phyloP scores from a whole-genome alignment of 1,140 invertebrate genomes.

The Caerostris darwini region DNA sequence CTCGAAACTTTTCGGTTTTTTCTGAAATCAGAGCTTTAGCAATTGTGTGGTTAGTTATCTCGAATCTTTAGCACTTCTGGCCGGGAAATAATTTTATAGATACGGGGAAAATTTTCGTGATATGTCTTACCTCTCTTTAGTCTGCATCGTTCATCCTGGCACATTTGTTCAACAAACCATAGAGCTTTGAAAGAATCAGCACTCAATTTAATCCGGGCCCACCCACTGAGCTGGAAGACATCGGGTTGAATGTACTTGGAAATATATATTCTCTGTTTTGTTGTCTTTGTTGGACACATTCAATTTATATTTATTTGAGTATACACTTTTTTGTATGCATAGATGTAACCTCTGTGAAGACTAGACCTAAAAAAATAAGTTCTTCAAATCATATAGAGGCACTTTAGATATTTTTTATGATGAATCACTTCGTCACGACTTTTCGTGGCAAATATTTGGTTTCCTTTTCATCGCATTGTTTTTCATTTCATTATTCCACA shows the following conservation, averaged over 20 bases:
- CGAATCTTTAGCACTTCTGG: not conserved
- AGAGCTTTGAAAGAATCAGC: not conserved
- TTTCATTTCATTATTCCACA: not conserved
- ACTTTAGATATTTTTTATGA: not conserved
- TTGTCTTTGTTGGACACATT: not conserved
- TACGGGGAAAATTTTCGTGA: conserved; percentile 4
- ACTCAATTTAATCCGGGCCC: conserved; percentile 12
- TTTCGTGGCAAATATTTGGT: not conserved
- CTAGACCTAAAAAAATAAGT: not conserved
- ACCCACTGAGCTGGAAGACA: not conserved
- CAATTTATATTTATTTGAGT: not conserved
- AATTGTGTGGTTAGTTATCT: not conserved
- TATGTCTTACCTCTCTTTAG: not conserved
- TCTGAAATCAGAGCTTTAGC: conserved; percentile 9
- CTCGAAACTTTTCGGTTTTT: conserved; percentile 25
- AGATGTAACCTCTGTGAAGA: not conserved
- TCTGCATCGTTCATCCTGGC: not conserved
- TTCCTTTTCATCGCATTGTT: not conserved
- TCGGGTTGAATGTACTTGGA: not conserved
- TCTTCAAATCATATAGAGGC: not conserved
- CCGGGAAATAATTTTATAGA: not conserved
- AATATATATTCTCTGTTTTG: not conserved
- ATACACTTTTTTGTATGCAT: not conserved
- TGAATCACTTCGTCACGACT: not conserved
- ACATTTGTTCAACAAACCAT: conserved; percentile 34